Evolutionary conservation across 2,113 vertebrate genomes (phyloP), one percentile per base, ranked within the genome.

Genomic region (Columba livia): DNA sequence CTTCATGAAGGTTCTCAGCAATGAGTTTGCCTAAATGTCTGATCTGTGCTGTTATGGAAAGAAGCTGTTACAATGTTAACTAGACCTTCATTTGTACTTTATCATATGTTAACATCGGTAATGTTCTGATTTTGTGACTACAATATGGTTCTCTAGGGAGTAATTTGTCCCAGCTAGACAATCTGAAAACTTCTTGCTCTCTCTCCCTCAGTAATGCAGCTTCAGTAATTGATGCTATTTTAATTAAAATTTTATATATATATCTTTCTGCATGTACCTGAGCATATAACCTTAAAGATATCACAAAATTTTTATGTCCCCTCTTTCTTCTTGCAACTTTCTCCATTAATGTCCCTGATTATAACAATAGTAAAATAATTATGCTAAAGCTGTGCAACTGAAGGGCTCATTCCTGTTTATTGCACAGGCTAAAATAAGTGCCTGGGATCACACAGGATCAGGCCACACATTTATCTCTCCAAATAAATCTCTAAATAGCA

Each of bases 81-180:
- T 77, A 97, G 96, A 95, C 89, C 88, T 98, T 96, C 82, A 83
- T 92, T 94, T 95, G 96, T 97, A 97, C 95, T 98, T 91, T 96
- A 53, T 96, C 91, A 44, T 97, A 62, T 93, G 94, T 87, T 97
- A 96, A 53, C 71, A 47, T 42, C 6, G 4, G 31, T 90, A 96
- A 85, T 54, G 78, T 53, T 78, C 95, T 95, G 92, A 92, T 88
- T 97, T 85, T 93, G 89, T 85, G 86, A 95, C 89, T 92, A 62
- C 51, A 36, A 29, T 85, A 93, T 86, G 70, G 93, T 51, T 97
- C 96, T 97, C 94, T 34, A 7, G 92, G 81, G 97, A 42, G 44
- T 67, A 72, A 96, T 98, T 96, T 96, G 73, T 86, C 92, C 67
- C 56, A 90, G 62, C 53, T 93, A 78, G 85, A 93, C 90, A 80